These are phyloP conservation scores for Notodonta ziczac DNA, from an alignment of 2,888 invertebrate species.

Conservation along the genomic window DNA sequence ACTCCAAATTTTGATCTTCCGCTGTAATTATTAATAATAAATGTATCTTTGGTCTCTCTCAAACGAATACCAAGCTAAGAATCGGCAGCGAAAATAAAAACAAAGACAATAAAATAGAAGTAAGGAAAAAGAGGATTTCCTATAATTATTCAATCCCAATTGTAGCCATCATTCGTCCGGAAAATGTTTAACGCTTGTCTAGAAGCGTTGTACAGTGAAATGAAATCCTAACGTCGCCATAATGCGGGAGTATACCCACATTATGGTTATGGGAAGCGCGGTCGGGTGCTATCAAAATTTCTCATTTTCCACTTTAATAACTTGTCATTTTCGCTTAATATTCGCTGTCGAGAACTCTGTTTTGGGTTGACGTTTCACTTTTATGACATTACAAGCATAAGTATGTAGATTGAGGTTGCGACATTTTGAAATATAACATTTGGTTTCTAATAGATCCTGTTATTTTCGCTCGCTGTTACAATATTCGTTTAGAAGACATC, in stretches of 20 bases:
- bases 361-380: slow-evolving; percentile 11
- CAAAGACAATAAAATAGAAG: not conserved
- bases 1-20: too few species aligned
- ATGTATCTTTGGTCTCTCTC: too few species aligned
- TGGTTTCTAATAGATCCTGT: too few species aligned
- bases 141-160: not conserved
- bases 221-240: slow-evolving; percentile 29
- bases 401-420: not conserved
- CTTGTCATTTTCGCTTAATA: slow-evolving; percentile 29
- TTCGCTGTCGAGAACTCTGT: slow-evolving; percentile 8
- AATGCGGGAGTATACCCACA: slow-evolving; percentile 10
- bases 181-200: slow-evolving; percentile 18
- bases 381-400: slow-evolving; percentile 13
- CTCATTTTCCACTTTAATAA: slow-evolving; percentile 43
- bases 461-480: too few species aligned
- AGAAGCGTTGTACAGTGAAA: slow-evolving; percentile 20
- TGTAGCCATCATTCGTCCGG: slow-evolving; percentile 6
- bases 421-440: too few species aligned
- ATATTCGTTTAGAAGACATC: too few species aligned
- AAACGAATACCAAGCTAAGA: not conserved
- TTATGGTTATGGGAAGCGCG: slow-evolving; percentile 15
- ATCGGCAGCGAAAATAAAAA: not conserved
- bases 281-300: slow-evolving; percentile 30
- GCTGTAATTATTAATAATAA: too few species aligned
- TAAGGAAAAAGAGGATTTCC: not conserved